A percentile compares a stretch with the other conserved stretches of the same genome.
These are phyloP conservation scores for Paedocypris sp. DNA, from an alignment of 2,113 vertebrate genomes.

Conservation along the genomic window DNA sequence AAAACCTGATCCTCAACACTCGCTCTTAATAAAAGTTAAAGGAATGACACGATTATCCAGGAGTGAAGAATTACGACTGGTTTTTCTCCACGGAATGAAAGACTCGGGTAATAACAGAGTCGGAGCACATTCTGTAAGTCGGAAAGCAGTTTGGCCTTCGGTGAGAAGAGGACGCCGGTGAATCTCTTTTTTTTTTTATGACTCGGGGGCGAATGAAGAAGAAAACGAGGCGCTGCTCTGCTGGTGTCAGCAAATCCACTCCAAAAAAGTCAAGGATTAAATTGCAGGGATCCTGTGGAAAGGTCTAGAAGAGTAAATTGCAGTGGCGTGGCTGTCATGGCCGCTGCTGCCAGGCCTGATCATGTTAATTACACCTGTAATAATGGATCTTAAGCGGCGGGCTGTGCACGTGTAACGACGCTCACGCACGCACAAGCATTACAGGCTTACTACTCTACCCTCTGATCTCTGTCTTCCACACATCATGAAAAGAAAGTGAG, in stretches of 20 bases:
- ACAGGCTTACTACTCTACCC: neutral
- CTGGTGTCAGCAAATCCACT: conserved; percentile 14
- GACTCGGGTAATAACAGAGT: conserved; percentile 3
- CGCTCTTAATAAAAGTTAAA: neutral
- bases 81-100: neutral
- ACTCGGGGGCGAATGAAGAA: neutral
- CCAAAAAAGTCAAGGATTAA: neutral
- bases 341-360: neutral
- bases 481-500: no score
- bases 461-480: no score
- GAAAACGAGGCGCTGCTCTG: conserved; percentile 1
- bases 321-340: conserved; percentile 32
- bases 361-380: conserved; percentile 9
- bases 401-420: no score
- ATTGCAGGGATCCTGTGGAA: conserved; percentile 35
- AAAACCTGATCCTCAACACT: neutral
- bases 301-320: conserved; percentile 19
- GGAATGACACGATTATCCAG: neutral
- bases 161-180: no score
- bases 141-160: neutral
- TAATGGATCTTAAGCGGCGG: conserved; percentile 1
- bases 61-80: neutral
- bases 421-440: conserved; percentile 1
- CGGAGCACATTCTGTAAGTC: neutral
- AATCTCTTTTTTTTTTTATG: no score